Percentiles rank a stretch among this genome's conserved stretches.
Evolutionary conservation across 2,113 vertebrate genomes (phyloP).

Genomic region (Rynchops niger): DNA sequence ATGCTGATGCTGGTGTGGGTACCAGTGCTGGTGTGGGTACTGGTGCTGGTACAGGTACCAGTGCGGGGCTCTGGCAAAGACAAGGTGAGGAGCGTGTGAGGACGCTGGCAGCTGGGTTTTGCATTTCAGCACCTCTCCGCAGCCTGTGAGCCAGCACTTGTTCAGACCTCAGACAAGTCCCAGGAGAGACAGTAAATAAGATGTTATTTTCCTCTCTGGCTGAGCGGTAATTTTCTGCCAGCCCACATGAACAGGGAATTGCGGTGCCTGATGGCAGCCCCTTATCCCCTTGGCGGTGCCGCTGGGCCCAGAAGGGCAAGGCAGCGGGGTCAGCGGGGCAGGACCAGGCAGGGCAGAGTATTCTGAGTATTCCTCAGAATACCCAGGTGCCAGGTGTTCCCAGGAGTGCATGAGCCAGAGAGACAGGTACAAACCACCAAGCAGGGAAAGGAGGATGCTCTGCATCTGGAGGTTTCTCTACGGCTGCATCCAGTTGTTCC

Average conservation of each 20-base stretch:
- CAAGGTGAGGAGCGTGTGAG: fast-evolving
- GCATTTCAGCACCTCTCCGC: not conserved
- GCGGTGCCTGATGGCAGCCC: not conserved
- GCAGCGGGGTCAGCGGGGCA: not conserved
- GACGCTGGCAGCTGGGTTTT: not conserved
- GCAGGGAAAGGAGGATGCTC: not conserved
- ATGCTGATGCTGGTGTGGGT: not conserved
- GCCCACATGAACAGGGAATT: conserved; percentile 16
- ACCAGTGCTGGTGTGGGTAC: not conserved
- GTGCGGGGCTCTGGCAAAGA: not conserved
- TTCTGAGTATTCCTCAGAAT: no score
- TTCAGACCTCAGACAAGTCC: conserved; percentile 44
- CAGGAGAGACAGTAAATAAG: conserved; percentile 54
- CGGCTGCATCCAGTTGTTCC: not conserved
- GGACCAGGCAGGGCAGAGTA: not conserved
- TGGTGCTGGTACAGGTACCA: fast-evolving
- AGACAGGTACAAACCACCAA: fast-evolving
- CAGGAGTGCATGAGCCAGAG: not conserved
- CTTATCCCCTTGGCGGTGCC: not conserved
- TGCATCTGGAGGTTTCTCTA: not conserved
- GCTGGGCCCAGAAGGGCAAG: not conserved
- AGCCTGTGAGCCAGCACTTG: conserved; percentile 22
- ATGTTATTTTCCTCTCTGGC: conserved; percentile 47
- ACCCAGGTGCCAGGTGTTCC: no score
- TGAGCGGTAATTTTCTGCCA: conserved; percentile 60